Conservation (phyloP, 2,888 invertebrate species). For the Mylabris sibirica region DNA sequence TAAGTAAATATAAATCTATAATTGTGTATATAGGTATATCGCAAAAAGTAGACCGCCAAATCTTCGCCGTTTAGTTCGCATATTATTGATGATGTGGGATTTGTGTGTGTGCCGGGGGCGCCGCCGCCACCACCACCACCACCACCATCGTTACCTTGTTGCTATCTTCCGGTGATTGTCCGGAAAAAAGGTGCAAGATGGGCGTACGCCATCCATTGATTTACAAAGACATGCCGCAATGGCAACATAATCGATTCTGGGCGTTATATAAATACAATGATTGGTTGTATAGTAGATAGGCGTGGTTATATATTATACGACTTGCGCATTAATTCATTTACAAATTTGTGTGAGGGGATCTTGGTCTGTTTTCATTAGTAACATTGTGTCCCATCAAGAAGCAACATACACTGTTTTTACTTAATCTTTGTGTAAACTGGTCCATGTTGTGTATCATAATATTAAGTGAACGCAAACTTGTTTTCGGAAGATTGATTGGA, state of each 20-base stretch:
- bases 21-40: slow-evolving; percentile 53
- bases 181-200: slow-evolving; percentile 43
- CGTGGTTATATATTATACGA: slow-evolving; percentile 39
- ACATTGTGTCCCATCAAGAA: slow-evolving; percentile 63
- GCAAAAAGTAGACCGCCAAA: slow-evolving; percentile 55
- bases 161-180: slow-evolving; percentile 37
- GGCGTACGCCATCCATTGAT: slow-evolving; percentile 39
- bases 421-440: slow-evolving; percentile 79
- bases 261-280: slow-evolving; percentile 45
- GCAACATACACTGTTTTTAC: slow-evolving; percentile 66
- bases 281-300: slow-evolving; percentile 30
- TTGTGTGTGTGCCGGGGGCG: slow-evolving; percentile 5
- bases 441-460: slow-evolving; percentile 85
- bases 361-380: slow-evolving; percentile 63
- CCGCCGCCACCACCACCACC: not conserved
- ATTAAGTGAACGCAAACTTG: slow-evolving; percentile 70
- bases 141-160: slow-evolving; percentile 37
- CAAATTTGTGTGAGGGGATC: slow-evolving; percentile 15
- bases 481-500: slow-evolving; percentile 65
- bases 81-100: not conserved
- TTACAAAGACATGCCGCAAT: slow-evolving; percentile 36
- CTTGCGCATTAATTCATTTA: slow-evolving; percentile 44
- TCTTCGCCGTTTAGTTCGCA: slow-evolving; percentile 19
- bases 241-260: slow-evolving; percentile 43
- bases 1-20: slow-evolving; percentile 39